phyloP scores from a whole-genome alignment of 2,888 invertebrate genomes.

The Athalia circularis region DNA sequence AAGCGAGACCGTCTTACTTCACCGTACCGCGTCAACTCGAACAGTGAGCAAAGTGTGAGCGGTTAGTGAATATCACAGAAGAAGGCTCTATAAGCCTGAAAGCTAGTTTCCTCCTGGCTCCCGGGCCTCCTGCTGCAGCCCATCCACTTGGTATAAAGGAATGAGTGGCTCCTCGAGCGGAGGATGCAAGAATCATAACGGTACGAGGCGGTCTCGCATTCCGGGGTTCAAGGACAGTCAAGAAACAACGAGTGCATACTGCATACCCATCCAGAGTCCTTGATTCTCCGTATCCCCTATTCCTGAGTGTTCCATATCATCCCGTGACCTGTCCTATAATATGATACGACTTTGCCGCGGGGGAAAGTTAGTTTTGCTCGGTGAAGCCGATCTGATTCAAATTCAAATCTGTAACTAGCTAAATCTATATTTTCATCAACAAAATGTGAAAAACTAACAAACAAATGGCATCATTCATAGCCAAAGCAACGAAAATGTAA shows the following conservation, averaged over 20 bases:
- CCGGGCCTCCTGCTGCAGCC: conserved; percentile 6
- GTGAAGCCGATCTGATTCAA: not conserved
- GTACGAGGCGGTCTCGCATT: conserved; percentile 61
- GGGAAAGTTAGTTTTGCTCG: conserved; percentile 33
- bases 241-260: conserved; percentile 55
- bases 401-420: not conserved
- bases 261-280: conserved; percentile 30
- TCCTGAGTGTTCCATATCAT: too few relatives aligned
- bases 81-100: conserved; percentile 23
- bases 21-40: conserved; percentile 19
- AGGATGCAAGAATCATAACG: conserved; percentile 70
- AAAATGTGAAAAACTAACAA: too few relatives aligned
- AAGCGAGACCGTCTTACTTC: not conserved
- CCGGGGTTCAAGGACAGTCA: conserved; percentile 69
- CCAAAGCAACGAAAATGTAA: too few relatives aligned
- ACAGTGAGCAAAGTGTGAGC: not conserved
- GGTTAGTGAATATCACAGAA: not conserved
- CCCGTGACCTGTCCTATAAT: too few relatives aligned
- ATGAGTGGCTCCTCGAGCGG: conserved; percentile 61
- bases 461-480: too few relatives aligned
- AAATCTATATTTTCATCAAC: too few relatives aligned
- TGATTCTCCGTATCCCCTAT: conserved; percentile 6
- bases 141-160: conserved; percentile 57
- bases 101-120: conserved; percentile 29
- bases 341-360: conserved; percentile 8